phyloP scores from a whole-genome alignment of 2,888 invertebrate species.

The Lycaena phlaeas region DNA sequence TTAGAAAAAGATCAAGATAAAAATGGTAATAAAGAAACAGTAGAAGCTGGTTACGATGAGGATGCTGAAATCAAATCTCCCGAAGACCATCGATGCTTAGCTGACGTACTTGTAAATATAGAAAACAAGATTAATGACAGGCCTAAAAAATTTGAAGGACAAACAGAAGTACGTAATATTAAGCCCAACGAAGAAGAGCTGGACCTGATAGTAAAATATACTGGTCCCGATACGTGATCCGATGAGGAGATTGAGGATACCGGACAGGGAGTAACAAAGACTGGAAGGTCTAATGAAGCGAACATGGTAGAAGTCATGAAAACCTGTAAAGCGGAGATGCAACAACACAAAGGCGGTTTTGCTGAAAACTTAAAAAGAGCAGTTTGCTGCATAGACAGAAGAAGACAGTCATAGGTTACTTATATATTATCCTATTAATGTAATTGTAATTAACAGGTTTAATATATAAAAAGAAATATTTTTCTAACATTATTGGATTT shows the following conservation, averaged over 20 bases:
- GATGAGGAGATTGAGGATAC: slow-evolving; percentile 41
- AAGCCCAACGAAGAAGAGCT: slow-evolving; percentile 58
- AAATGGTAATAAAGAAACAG: slow-evolving; percentile 31
- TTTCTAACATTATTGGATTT: slow-evolving; percentile 5
- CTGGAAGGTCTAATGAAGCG: slow-evolving; percentile 34
- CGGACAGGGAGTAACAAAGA: slow-evolving; percentile 40
- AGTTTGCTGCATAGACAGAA: slow-evolving; percentile 61
- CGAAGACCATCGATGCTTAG: slow-evolving; percentile 47
- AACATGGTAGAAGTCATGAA: slow-evolving; percentile 32
- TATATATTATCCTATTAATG: slow-evolving; percentile 4
- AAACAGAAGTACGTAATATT: slow-evolving; percentile 43
- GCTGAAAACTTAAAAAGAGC: slow-evolving; percentile 58
- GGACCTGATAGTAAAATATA: slow-evolving; percentile 63
- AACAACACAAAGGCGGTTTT: slow-evolving; percentile 52
- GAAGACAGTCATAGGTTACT: slow-evolving; percentile 50
- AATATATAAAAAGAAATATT: slow-evolving; percentile 4
- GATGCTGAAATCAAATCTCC: slow-evolving; percentile 45
- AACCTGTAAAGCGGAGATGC: slow-evolving; percentile 42
- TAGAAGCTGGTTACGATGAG: slow-evolving; percentile 32
- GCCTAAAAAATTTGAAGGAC: slow-evolving; percentile 50
- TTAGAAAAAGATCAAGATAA: slow-evolving; percentile 51
- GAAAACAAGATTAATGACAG: slow-evolving; percentile 52
- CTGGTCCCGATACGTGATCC: slow-evolving; percentile 69
- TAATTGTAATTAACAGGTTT: not conserved
- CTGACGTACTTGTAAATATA: slow-evolving; percentile 60